phyloP scores from a whole-genome alignment of 1,140 invertebrate genomes.

The Scylla paramamosain region DNA sequence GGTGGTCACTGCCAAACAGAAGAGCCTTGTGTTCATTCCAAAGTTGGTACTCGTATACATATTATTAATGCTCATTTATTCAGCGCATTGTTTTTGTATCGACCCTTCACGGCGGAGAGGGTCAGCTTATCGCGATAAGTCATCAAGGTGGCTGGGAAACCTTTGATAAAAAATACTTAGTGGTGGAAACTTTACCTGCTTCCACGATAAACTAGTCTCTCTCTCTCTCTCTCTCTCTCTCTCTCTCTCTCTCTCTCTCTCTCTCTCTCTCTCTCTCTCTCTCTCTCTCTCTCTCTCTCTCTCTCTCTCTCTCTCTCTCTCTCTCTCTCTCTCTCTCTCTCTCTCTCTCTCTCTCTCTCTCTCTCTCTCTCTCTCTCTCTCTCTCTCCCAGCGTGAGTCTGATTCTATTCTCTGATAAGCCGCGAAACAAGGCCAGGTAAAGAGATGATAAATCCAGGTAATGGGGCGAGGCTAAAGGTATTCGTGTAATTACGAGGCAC shows the following conservation, averaged over 20 bases:
- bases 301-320: neutral
- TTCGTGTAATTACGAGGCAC: neutral
- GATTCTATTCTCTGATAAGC: constrained; percentile 9
- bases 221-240: neutral
- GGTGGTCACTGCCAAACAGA: too few relatives aligned
- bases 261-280: neutral
- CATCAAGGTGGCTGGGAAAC: too few relatives aligned
- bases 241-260: neutral
- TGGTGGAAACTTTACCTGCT: neutral
- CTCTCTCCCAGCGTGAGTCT: neutral
- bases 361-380: constrained; percentile 19
- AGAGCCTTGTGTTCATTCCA: too few relatives aligned
- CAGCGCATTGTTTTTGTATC: too few relatives aligned
- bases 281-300: neutral
- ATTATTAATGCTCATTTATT: too few relatives aligned
- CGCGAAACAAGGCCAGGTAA: neutral
- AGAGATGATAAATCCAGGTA: constrained; percentile 1
- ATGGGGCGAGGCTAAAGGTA: neutral
- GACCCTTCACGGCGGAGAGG: too few relatives aligned
- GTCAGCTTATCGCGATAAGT: too few relatives aligned
- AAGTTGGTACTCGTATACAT: too few relatives aligned
- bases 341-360: constrained; percentile 20
- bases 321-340: neutral
- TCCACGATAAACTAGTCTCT: neutral
- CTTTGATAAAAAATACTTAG: too few relatives aligned